Percentiles rank a stretch among this genome's conserved stretches.
Evolutionary conservation across 2,113 vertebrate species (phyloP).

Genomic region (Bos indicus): DNA sequence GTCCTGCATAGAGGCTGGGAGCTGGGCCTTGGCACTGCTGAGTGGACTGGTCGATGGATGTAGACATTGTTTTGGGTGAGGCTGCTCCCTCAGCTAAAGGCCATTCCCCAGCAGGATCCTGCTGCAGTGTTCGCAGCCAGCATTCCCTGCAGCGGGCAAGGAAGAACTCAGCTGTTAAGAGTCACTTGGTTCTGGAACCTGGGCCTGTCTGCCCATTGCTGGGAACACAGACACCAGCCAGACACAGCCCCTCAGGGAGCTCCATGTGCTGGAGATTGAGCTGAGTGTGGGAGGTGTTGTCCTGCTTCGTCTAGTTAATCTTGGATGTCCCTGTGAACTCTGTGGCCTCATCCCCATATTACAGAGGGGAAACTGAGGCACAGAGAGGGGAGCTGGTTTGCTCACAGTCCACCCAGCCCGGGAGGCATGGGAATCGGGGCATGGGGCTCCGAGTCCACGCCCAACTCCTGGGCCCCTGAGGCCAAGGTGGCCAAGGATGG

Average conservation of each 20-base stretch:
- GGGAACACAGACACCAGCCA: not conserved
- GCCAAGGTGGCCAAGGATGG: not conserved
- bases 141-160: not conserved
- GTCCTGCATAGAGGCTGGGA: not conserved
- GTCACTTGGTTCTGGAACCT: not conserved
- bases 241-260: not conserved
- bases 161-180: not conserved
- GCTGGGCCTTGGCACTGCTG: not conserved
- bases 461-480: not conserved
- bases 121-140: not conserved
- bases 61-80: not conserved
- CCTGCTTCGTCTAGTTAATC: not conserved
- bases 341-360: not conserved
- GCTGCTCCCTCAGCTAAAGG: not conserved
- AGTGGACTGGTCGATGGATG: not conserved
- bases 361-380: not conserved
- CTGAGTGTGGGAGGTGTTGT: not conserved
- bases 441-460: fast-evolving
- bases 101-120: not conserved
- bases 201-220: not conserved
- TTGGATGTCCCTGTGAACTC: not conserved
- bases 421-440: not conserved
- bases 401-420: not conserved
- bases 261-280: not conserved
- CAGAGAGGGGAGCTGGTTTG: not conserved